A percentile compares a stretch with the other conserved stretches of the same genome.
These are phyloP conservation scores for Zoanthus sociatus DNA, from an alignment of 92 coral and sea anemone species.

Conservation along the genomic window DNA sequence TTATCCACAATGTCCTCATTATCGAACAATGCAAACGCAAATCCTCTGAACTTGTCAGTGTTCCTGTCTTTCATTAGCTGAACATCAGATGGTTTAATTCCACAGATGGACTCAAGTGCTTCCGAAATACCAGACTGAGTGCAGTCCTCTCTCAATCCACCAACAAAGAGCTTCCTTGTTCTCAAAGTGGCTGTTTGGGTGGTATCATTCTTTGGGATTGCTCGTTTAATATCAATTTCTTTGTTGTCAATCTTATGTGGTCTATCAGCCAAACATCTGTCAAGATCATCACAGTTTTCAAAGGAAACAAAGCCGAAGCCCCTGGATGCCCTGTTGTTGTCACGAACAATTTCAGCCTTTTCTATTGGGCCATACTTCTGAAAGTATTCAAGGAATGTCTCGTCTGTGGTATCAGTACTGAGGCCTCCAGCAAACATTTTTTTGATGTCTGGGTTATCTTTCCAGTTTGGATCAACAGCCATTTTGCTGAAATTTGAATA, in stretches of 20 bases:
- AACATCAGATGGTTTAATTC: constrained; percentile 64
- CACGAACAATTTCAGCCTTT: constrained; percentile 57
- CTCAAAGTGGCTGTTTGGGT: constrained; percentile 76
- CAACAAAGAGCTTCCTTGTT: constrained; percentile 94
- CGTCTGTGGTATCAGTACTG: constrained; percentile 57
- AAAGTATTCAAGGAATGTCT: constrained; percentile 56
- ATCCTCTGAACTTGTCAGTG: constrained; percentile 66
- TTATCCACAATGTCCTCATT: constrained; percentile 94
- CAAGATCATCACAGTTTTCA: constrained; percentile 61
- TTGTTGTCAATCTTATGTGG: constrained; percentile 82
- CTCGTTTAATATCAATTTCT: constrained; percentile 80
- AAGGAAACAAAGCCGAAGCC: constrained; percentile 75
- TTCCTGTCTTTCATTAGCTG: constrained; percentile 63
- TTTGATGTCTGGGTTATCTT: constrained; percentile 71
- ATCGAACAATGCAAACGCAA: constrained; percentile 72
- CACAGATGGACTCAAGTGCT: constrained; percentile 71
- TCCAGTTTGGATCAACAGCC: constrained; percentile 75
- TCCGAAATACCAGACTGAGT: constrained; percentile 73
- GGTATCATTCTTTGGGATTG: constrained; percentile 92
- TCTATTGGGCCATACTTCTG: constrained; percentile 63
- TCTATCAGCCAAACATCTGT: constrained; percentile 51
- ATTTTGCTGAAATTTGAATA: neutral
- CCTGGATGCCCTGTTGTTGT: constrained; percentile 57
- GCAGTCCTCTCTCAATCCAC: constrained; percentile 83
- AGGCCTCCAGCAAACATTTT: constrained; percentile 78